Base-by-base conservation (phyloP, 2,113 vertebrate genomes). In the Bos indicus region DNA sequence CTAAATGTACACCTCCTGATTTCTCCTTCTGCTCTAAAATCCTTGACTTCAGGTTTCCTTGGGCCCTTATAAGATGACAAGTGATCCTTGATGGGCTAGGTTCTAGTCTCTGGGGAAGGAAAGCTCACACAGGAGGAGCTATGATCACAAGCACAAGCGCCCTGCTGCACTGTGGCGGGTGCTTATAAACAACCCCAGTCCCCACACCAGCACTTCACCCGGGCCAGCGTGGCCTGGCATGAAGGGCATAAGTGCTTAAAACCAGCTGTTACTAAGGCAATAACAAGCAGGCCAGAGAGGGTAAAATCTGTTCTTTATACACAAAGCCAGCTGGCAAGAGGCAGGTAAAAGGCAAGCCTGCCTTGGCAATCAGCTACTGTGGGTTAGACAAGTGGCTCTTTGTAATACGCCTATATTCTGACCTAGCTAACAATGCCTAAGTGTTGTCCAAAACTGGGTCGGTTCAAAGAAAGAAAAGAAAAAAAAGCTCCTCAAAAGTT, bases 241-340 rank as follows among this genome's bases (percentile, higher is more conserved):
- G 90, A 95, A 88, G 17, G 36, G 78, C 52, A 21, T 16, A 86
- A 25, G 43, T 54, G 86, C n/a, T 94, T 84, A 88, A 51, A 30
- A 74, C 33, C 83, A 64, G 40, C 82, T 80, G 51, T 84, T 94
- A 92, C 82, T 80, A 59, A 90, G 78, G 48, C 51, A 78, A 40
- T 91, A 92, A 60, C 19, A 78, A 83, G 25, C 77, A 88, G 54
- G 59, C n/a, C 77, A 93, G 46, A 62, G 48, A 71, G 54, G 43
- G 36, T 94, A 94, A 98, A 96, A 43, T 57, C 88, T 95, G 54
- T 84, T 64, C 84, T 57, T 96, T 60, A 60, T 12, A 28, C 5
- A 91, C 30, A 88, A 94, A 86, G 60, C 56, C 87, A 93, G 90
- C 78, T 83, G 67, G 56, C 62, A 96, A 67, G 94, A 90, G 43